Evolutionary conservation across 1,140 invertebrate species (phyloP).

Genomic region (Caenorhabditis inopinata): DNA sequence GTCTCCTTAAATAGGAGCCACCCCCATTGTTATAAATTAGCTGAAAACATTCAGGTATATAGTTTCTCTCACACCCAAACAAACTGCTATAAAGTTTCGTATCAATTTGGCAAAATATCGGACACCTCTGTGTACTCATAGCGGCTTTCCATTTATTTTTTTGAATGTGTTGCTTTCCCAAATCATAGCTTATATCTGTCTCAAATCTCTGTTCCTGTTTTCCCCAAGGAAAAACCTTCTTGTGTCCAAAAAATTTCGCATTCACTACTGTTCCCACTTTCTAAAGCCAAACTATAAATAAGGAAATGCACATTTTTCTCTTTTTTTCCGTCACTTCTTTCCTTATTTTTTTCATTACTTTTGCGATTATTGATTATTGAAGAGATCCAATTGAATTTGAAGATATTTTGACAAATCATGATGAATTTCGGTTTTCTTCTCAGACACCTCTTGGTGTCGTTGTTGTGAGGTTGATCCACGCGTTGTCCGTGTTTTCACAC

Average conservation of each 20-base stretch:
- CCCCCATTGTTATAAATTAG: too few relatives aligned
- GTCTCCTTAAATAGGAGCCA: too few relatives aligned
- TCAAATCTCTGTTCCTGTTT: not conserved
- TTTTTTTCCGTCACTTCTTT: not conserved
- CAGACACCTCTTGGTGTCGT: not conserved
- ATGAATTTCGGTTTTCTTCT: not conserved
- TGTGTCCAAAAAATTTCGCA: conserved; percentile 8
- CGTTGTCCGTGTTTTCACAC: not conserved
- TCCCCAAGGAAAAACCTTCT: not conserved
- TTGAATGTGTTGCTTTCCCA: not conserved
- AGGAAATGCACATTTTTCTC: not conserved
- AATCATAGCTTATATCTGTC: conserved; percentile 15
- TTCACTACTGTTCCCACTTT: conserved; percentile 20
- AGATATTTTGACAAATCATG: conserved; percentile 25
- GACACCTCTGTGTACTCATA: too few relatives aligned
- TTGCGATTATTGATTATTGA: not conserved
- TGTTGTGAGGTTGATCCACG: not conserved
- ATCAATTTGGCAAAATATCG: too few relatives aligned
- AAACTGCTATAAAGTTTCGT: too few relatives aligned
- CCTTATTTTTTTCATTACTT: not conserved
- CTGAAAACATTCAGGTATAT: too few relatives aligned
- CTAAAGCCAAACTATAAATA: conserved; percentile 7
- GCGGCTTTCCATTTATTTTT: not conserved
- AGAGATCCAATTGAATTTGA: not conserved
- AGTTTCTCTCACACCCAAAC: too few relatives aligned